Conservation (phyloP, 1,140 invertebrate genomes). For the Nymphalis io region DNA sequence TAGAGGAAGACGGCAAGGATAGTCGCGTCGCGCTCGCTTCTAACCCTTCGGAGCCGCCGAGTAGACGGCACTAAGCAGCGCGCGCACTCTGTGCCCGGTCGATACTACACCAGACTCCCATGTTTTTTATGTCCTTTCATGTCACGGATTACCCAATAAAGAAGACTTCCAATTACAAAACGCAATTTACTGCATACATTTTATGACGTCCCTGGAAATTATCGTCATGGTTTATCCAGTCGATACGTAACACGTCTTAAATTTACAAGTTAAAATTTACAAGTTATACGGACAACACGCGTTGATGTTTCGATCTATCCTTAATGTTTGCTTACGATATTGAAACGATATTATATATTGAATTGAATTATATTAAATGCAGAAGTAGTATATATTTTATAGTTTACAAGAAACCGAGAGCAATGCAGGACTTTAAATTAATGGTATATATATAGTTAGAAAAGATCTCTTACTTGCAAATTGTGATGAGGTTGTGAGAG, state of each 20-base stretch:
- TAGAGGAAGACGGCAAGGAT: constrained; percentile 50
- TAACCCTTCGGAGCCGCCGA: constrained; percentile 54
- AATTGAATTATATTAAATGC: no score
- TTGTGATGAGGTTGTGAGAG: constrained; percentile 89
- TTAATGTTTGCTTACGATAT: constrained; percentile 11
- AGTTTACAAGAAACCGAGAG: no score
- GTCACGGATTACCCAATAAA: constrained; percentile 72
- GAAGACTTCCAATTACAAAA: constrained; percentile 67
- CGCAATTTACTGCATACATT: constrained; percentile 49
- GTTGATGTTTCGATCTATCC: constrained; percentile 14
- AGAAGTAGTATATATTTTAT: no score
- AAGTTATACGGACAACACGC: constrained; percentile 13
- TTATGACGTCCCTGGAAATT: constrained; percentile 22
- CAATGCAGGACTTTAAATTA: no score
- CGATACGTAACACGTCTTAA: constrained; percentile 16
- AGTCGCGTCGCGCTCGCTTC: constrained; percentile 49
- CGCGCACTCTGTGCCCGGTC: constrained; percentile 72
- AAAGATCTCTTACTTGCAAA: constrained; percentile 84
- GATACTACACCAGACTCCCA: constrained; percentile 77
- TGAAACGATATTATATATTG: constrained; percentile 9
- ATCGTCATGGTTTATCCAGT: not conserved
- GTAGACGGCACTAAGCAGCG: constrained; percentile 57
- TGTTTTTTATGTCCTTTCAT: constrained; percentile 77
- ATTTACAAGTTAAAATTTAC: constrained; percentile 13
- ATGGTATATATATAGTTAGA: no score